These are phyloP conservation scores for Tricholauxania praeusta DNA, from an alignment of 2,888 invertebrate species.

Conservation along the genomic window DNA sequence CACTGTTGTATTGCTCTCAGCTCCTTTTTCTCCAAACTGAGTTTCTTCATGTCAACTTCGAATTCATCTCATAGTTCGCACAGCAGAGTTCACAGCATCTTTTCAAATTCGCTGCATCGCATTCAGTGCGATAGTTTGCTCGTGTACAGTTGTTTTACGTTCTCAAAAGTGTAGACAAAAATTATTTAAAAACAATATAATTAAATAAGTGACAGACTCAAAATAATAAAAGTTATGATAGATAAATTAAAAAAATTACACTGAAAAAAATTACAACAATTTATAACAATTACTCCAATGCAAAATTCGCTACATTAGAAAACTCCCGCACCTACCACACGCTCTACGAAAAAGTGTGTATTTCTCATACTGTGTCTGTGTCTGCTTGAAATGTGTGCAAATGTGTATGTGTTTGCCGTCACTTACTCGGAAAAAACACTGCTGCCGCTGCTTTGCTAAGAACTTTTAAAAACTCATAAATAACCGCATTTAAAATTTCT, in stretches of 20 bases:
- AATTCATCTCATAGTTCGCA: conserved; percentile 32
- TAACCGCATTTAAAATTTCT: conserved; percentile 41
- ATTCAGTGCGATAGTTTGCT: conserved; percentile 62
- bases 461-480: conserved; percentile 43
- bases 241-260: background rate
- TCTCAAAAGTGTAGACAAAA: conserved; percentile 46
- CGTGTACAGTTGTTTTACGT: conserved; percentile 57
- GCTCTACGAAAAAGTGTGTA: background rate
- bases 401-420: background rate
- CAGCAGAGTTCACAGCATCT: conserved; percentile 59
- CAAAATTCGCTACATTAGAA: background rate
- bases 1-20: background rate
- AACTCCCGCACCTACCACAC: background rate
- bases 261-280: background rate
- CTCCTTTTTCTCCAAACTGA: background rate
- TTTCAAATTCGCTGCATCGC: conserved; percentile 54
- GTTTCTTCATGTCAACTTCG: conserved; percentile 23
- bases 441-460: background rate
- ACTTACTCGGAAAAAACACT: background rate
- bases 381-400: background rate
- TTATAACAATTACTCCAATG: background rate
- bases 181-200: conserved; percentile 2
- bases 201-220: background rate
- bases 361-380: background rate
- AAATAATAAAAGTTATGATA: background rate